phyloP scores from a whole-genome alignment of 2,888 invertebrate species.

The Polydrusus pterygomalis region DNA sequence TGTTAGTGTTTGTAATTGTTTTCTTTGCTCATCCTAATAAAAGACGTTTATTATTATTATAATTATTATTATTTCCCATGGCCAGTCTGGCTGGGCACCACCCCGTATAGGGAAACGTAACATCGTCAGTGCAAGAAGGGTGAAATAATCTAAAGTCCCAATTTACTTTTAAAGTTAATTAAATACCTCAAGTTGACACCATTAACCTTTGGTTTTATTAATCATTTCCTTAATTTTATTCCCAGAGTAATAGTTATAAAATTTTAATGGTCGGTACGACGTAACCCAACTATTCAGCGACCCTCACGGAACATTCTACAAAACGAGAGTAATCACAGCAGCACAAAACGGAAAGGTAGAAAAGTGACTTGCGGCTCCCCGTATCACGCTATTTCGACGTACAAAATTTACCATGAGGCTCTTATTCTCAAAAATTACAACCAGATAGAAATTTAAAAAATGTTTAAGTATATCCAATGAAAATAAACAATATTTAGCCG shows the following conservation, averaged over 20 bases:
- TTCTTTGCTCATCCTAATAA: no score
- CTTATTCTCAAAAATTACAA: no score
- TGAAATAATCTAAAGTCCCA: no score
- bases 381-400: constrained; percentile 64
- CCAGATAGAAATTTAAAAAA: no score
- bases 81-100: no score
- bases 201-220: constrained; percentile 13
- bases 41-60: no score
- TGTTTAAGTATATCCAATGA: no score
- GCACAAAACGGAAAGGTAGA: constrained; percentile 46
- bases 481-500: no score
- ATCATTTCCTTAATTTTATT: constrained; percentile 1
- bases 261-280: constrained; percentile 4
- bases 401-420: constrained; percentile 29
- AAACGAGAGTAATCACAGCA: constrained; percentile 21
- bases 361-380: constrained; percentile 68
- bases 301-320: constrained; percentile 21
- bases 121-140: no score
- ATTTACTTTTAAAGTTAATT: not conserved
- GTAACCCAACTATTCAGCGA: constrained; percentile 6
- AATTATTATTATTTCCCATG: no score
- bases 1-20: no score
- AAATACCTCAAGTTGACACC: not conserved
- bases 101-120: no score
- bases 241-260: not conserved